Percentiles rank a stretch among this genome's conserved stretches.
Evolutionary conservation across 2,888 invertebrate genomes (phyloP).

Genomic region (Oxytorus armatus): DNA sequence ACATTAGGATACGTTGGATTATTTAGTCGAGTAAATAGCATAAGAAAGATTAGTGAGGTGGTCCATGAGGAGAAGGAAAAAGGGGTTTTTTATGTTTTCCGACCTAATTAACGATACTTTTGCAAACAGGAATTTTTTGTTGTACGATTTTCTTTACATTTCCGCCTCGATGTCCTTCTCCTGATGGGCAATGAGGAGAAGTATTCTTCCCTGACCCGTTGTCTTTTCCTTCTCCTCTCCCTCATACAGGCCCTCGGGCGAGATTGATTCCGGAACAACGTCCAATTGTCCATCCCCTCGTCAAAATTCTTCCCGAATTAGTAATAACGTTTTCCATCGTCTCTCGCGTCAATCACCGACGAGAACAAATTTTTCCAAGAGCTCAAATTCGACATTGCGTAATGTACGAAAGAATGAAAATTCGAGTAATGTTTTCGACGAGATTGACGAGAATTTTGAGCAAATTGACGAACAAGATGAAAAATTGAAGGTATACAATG

Average conservation of each 20-base stretch:
- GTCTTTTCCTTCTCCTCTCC: conserved; percentile 73
- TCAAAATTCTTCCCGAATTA: conserved; percentile 36
- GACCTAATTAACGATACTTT: conserved; percentile 1
- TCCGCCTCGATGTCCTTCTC: conserved; percentile 72
- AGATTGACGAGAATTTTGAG: conserved; percentile 19
- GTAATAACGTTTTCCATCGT: conserved; percentile 33
- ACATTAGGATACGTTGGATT: too few species aligned
- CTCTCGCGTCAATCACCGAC: conserved; percentile 16
- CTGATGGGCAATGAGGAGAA: conserved; percentile 72
- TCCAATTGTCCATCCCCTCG: conserved; percentile 62
- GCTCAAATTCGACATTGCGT: neutral
- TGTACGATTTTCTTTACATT: conserved; percentile 15
- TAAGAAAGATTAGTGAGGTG: conserved; percentile 32
- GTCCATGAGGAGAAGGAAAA: conserved; percentile 79
- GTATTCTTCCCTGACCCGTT: conserved; percentile 73
- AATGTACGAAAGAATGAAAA: neutral
- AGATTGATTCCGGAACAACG: conserved; percentile 67
- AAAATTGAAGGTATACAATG: conserved; percentile 5
- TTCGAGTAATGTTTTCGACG: conserved; percentile 3
- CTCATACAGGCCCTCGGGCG: conserved; percentile 72
- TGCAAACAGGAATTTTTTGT: neutral
- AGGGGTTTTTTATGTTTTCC: conserved; percentile 63
- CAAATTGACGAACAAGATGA: neutral
- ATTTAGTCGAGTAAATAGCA: neutral
- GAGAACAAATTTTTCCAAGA: conserved; percentile 3